These are phyloP conservation scores for Panagrolaimus sp. DNA, from an alignment of 1,140 invertebrate species.

Conservation along the genomic window DNA sequence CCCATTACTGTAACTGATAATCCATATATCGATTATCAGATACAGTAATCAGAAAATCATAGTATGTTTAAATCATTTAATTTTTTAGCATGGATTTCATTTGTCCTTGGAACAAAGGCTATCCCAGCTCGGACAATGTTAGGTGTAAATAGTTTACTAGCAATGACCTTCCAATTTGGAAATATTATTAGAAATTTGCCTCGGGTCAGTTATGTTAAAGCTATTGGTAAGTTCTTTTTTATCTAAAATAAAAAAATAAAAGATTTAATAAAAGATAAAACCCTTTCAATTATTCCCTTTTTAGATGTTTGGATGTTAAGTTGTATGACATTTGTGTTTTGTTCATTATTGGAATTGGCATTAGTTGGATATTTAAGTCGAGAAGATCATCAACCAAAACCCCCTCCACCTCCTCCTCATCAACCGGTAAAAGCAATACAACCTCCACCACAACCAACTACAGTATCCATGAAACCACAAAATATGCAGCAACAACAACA, in stretches of 20 bases:
- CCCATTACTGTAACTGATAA: no score
- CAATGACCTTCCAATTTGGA: slow-evolving; percentile 52
- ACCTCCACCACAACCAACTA: not conserved
- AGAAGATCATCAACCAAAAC: slow-evolving; percentile 41
- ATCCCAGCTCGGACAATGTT: slow-evolving; percentile 50
- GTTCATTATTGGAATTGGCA: slow-evolving; percentile 55
- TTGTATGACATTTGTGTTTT: slow-evolving; percentile 60
- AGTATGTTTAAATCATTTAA: not conserved
- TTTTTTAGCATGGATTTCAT: slow-evolving; percentile 58
- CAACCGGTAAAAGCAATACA: not conserved
- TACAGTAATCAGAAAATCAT: not conserved
- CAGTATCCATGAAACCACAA: not conserved
- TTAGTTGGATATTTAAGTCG: slow-evolving; percentile 56
- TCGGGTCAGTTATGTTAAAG: slow-evolving; percentile 39
- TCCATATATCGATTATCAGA: not conserved
- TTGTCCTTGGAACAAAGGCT: slow-evolving; percentile 53
- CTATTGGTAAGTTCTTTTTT: slow-evolving; percentile 10
- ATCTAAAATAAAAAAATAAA: no score
- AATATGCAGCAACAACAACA: not conserved
- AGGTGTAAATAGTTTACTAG: slow-evolving; percentile 37
- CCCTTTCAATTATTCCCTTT: slow-evolving; percentile 31
- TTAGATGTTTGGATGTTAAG: slow-evolving; percentile 55
- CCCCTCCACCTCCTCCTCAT: not conserved
- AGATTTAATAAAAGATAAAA: not conserved
- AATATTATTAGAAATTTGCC: slow-evolving; percentile 53